Conservation (phyloP, 1,140 invertebrate genomes). For the Neodiprion pinetum region DNA sequence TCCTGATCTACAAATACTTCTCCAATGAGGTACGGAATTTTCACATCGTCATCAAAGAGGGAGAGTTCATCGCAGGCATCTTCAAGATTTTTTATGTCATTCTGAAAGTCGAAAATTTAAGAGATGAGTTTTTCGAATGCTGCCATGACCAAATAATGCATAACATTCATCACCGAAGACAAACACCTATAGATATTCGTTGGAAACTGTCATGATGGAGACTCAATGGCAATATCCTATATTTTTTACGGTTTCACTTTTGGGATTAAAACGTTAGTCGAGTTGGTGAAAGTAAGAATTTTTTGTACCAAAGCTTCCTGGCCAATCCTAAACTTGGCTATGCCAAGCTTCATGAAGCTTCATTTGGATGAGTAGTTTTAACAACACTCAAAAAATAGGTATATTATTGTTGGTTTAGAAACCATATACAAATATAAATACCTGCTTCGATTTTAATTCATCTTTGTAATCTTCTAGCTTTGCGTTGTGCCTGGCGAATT, state of each 20-base stretch:
- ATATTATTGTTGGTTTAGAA: no score
- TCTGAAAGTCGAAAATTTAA: slow-evolving; percentile 62
- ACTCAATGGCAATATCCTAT: background rate
- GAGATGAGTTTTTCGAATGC: background rate
- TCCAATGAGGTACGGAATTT: slow-evolving; percentile 86
- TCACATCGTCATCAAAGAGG: slow-evolving; percentile 77
- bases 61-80: slow-evolving; percentile 90
- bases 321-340: background rate
- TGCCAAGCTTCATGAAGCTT: background rate
- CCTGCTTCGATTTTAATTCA: slow-evolving; percentile 87
- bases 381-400: no score
- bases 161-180: no score
- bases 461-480: slow-evolving; percentile 90
- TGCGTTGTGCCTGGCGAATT: slow-evolving; percentile 93
- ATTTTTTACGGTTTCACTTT: no score
- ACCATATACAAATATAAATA: slow-evolving; percentile 45
- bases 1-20: slow-evolving; percentile 87
- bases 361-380: no score
- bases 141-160: background rate
- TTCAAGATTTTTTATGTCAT: slow-evolving; percentile 90
- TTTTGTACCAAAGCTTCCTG: no score
- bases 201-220: background rate
- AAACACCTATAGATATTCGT: background rate
- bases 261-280: no score
- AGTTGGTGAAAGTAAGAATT: no score